Percentiles rank a stretch among this genome's conserved stretches.
Conservation (phyloP, 1,140 invertebrate species). For the Drosophila orena region DNA sequence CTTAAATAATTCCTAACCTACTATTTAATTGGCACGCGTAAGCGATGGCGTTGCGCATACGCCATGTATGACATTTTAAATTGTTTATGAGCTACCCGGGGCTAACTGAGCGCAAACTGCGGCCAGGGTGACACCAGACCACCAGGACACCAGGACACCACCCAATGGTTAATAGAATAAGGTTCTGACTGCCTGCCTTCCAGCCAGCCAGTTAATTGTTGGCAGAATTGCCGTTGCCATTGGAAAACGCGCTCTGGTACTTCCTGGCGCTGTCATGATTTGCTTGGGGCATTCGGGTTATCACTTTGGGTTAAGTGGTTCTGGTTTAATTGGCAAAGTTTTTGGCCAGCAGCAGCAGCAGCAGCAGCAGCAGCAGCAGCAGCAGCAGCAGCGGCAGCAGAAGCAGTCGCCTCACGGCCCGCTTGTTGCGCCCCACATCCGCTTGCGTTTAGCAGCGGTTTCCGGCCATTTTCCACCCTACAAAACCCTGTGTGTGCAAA, state of each 20-base stretch:
- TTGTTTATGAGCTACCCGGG: conserved; percentile 73
- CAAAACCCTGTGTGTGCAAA: conserved; percentile 44
- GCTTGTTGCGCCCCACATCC: conserved; percentile 47
- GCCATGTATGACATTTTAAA: conserved; percentile 80
- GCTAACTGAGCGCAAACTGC: conserved; percentile 46
- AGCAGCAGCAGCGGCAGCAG: background rate
- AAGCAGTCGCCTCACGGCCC: background rate
- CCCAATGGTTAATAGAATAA: conserved; percentile 64
- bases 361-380: background rate
- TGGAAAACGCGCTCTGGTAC: conserved; percentile 27
- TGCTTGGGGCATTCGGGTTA: conserved; percentile 66
- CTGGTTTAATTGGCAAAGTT: conserved; percentile 61
- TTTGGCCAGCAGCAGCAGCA: conserved; percentile 18
- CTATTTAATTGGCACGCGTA: conserved; percentile 67
- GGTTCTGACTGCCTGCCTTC: background rate
- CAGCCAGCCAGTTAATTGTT: conserved; percentile 67
- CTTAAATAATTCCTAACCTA: conserved; percentile 65
- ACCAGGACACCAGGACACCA: background rate
- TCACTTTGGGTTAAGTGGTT: conserved; percentile 57
- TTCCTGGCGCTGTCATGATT: conserved; percentile 62
- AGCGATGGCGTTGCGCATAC: conserved; percentile 63
- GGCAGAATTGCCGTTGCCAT: conserved; percentile 49
- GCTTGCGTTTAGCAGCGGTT: conserved; percentile 53
- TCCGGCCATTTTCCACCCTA: conserved; percentile 27
- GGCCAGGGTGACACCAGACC: conserved; percentile 3